Percentiles rank a stretch among this genome's conserved stretches.
Evolutionary conservation across 2,113 vertebrate genomes (phyloP).

Genomic region (Thomomys bottae): DNA sequence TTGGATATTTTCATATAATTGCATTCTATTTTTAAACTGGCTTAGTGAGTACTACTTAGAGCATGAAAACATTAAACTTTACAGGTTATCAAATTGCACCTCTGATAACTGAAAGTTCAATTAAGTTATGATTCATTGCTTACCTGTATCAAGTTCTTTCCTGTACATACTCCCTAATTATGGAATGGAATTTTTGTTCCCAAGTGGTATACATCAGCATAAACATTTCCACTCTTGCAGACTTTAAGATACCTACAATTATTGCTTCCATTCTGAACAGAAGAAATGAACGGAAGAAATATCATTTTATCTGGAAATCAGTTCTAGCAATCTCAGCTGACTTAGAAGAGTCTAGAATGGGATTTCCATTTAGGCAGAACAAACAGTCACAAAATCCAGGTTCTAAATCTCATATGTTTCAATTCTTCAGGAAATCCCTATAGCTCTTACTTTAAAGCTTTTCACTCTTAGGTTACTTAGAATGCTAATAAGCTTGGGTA

Average conservation of each 20-base stretch:
- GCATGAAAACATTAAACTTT: constrained; percentile 6
- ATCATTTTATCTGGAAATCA: constrained; percentile 22
- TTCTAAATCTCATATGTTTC: no score
- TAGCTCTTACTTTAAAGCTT: not conserved
- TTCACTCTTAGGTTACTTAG: constrained; percentile 11
- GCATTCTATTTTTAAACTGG: not conserved
- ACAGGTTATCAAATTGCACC: not conserved
- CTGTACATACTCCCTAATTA: not conserved
- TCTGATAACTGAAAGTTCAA: not conserved
- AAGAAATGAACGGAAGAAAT: constrained; percentile 41
- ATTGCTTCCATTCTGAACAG: not conserved
- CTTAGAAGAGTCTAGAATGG: constrained; percentile 36
- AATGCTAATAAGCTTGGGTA: constrained; percentile 40
- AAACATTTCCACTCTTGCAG: not conserved
- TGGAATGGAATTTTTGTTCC: constrained; percentile 20
- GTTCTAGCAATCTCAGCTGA: constrained; percentile 10
- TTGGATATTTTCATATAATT: constrained; percentile 10
- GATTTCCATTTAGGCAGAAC: constrained; percentile 6
- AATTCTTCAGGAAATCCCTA: constrained; percentile 3
- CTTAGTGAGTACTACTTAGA: not conserved
- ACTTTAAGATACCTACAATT: not conserved
- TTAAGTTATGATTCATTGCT: not conserved
- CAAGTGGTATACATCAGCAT: not conserved
- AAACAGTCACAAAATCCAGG: constrained; percentile 27
- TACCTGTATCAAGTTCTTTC: not conserved